Conservation (phyloP, 2,113 vertebrate species). For the Columba janthina region DNA sequence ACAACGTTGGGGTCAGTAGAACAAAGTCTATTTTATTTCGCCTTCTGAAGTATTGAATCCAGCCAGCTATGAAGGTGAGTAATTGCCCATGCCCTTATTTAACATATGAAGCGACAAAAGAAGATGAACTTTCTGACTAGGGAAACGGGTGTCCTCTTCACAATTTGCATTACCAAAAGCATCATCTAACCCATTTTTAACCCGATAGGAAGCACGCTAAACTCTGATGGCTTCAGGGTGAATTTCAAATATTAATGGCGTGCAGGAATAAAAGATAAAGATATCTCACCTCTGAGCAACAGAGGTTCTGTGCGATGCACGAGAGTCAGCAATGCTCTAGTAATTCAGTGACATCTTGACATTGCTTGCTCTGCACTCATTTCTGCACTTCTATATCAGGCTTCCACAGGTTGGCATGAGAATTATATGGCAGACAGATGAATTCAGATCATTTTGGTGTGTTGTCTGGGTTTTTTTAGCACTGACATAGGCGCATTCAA, state of each 20-base stretch:
- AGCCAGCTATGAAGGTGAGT: not conserved
- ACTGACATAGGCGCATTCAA: not conserved
- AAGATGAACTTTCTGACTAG: not conserved
- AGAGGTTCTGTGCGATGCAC: not conserved
- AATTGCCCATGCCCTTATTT: not conserved
- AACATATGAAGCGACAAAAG: not conserved
- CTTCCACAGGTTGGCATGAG: not conserved
- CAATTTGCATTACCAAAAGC: not conserved
- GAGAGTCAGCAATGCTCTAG: not conserved
- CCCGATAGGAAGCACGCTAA: accelerated
- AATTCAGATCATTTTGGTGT: not conserved
- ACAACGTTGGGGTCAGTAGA: not conserved
- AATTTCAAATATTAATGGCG: not conserved
- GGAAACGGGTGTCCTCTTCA: not conserved
- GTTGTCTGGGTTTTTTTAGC: not conserved
- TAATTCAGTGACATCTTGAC: not conserved
- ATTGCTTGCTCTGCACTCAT: not conserved
- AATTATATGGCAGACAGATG: not conserved
- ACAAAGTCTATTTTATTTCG: not conserved
- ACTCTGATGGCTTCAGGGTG: not conserved
- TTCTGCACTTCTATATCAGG: not conserved
- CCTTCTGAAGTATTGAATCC: not conserved
- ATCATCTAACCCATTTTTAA: not conserved
- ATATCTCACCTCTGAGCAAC: not conserved
- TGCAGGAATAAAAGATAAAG: not conserved